Percentiles rank a stretch among this genome's conserved stretches.
Evolutionary conservation across 2,888 invertebrate species (phyloP).

Genomic region (Trilocha varians): DNA sequence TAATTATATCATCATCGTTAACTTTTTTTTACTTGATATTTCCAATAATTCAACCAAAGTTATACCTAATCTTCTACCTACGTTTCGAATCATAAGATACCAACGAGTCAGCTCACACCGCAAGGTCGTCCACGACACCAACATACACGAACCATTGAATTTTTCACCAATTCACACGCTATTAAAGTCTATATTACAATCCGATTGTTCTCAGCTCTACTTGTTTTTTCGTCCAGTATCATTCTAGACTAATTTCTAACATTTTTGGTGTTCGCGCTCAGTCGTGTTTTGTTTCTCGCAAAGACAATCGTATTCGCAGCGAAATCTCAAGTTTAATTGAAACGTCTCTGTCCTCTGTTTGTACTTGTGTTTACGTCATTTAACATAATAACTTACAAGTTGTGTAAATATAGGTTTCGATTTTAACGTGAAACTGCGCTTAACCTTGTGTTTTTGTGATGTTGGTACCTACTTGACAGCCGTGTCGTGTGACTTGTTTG

Average conservation of each 20-base stretch:
- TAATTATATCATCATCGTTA: no score
- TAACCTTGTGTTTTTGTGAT: background rate
- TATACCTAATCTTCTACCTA: no score
- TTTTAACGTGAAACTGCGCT: background rate
- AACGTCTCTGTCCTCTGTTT: background rate
- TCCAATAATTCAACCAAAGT: background rate
- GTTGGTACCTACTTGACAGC: background rate
- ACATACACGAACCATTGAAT: conserved; percentile 1
- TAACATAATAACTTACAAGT: background rate
- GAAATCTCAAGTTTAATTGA: background rate
- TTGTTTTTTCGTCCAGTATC: conserved; percentile 15
- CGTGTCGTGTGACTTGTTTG: background rate
- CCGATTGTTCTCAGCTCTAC: conserved; percentile 5
- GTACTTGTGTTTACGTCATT: background rate
- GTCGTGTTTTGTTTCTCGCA: background rate
- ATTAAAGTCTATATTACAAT: conserved; percentile 5
- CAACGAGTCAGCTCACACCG: conserved; percentile 1
- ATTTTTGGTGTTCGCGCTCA: background rate
- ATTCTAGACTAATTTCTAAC: conserved; percentile 17
- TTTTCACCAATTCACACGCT: conserved; percentile 3
- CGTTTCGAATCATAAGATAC: background rate
- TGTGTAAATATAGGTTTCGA: background rate
- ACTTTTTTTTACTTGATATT: background rate
- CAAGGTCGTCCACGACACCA: conserved; percentile 1
- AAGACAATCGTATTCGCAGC: background rate